Evolutionary conservation across 2,113 vertebrate genomes (phyloP).

Genomic region (Trematocara variabile): DNA sequence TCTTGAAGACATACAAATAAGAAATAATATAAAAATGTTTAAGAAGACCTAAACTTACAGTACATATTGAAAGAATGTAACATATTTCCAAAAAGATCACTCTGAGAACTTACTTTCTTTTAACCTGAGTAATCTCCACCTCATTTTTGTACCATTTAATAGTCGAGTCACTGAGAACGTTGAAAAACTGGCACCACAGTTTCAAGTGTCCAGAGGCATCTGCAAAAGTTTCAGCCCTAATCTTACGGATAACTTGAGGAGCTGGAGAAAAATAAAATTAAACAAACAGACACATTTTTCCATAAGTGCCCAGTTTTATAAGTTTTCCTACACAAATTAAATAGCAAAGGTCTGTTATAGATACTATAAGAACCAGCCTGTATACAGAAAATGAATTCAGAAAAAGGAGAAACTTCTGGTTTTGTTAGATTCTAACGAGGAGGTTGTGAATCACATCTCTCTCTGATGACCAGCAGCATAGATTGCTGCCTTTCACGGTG

Average conservation of each 20-base stretch:
- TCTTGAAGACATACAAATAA: constrained; percentile 67
- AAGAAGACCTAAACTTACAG: background rate
- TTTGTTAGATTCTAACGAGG: background rate
- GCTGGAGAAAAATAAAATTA: constrained; percentile 66
- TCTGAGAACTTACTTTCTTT: constrained; percentile 77
- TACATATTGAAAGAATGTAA: background rate
- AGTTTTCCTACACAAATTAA: background rate
- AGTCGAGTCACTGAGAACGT: constrained; percentile 86
- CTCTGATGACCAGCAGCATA: background rate
- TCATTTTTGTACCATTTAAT: constrained; percentile 89
- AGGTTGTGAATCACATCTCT: background rate
- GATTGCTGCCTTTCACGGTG: background rate
- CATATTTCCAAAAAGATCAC: background rate
- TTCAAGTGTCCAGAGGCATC: constrained; percentile 91
- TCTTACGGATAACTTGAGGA: constrained; percentile 96
- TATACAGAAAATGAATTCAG: background rate
- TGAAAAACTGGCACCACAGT: constrained; percentile 99
- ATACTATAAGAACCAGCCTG: background rate
- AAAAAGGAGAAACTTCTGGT: background rate
- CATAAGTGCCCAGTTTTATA: background rate
- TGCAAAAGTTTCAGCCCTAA: constrained; percentile 86
- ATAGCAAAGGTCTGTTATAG: background rate
- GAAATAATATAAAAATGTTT: background rate
- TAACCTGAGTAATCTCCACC: constrained; percentile 76
- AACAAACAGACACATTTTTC: background rate